Base-by-base conservation (phyloP, 2,113 vertebrate species). In the Columba livia region DNA sequence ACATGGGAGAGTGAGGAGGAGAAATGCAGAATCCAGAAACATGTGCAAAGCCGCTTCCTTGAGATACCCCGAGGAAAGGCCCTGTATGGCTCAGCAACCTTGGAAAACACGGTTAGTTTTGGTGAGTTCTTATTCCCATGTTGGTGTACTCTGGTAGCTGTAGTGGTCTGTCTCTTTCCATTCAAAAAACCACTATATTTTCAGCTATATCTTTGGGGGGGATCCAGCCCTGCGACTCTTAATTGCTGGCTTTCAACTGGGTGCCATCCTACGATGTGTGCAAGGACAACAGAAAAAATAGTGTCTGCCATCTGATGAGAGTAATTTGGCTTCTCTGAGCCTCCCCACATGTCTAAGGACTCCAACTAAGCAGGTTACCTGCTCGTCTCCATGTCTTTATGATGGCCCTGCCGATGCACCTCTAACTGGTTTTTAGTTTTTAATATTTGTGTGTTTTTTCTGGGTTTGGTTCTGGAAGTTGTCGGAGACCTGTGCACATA, bases 41-140 rank as follows among this genome's bases (percentile, higher is more conserved):
- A 12, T 1, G 47, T 28, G 80, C 34, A 31, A 9, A 58, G 36
- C 57, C 6, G 14, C 26, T 29, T 31, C 8, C 24, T 18, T 4
- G 62, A 84, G 83, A 7, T 5, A 9, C 12, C 25, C 75, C 0
- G 17, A 26, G 64, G 79, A 61, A 77, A 56, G 51, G 28, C 44
- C 34, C n/a, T 26, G 28, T 3, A 13, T 56, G 78, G 79, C 93
- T 91, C 71, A 20, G 38, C 5, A 0, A 13, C 0, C 64, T 75
- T 3, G 15, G 38, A n/a, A 69, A 85, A 72, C 4, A 28, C 1
- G 0, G 28, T 50, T 21, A 0, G 2, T 42, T 21, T 66, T 12
- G 21, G 32, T 5, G 50, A 66, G 34, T 23, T 75, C 71, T 40
- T 7, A 0, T 29, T 53, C 15, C 66, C 48, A 11, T 3, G 38